These are phyloP conservation scores for Diploptera punctata DNA, from an alignment of 2,888 invertebrate species.

Conservation along the genomic window DNA sequence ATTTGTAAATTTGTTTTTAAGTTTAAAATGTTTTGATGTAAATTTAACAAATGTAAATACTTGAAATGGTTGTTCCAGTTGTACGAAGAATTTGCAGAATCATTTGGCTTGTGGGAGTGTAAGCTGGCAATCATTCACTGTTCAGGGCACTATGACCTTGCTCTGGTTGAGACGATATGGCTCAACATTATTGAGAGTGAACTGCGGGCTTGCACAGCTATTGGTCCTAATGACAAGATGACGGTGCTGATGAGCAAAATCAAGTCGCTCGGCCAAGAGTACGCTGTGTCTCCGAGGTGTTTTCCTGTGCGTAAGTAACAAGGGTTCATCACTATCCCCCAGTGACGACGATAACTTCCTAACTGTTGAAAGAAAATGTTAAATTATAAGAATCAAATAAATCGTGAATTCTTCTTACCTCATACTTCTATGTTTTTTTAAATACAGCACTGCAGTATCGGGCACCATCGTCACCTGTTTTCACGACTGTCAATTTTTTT, in stretches of 20 bases:
- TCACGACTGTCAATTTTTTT: too few species aligned
- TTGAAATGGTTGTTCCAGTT: constrained; percentile 56
- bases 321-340: too few species aligned
- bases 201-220: constrained; percentile 49
- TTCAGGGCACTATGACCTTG: constrained; percentile 89
- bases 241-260: constrained; percentile 78
- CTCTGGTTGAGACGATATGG: constrained; percentile 92
- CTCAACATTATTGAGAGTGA: constrained; percentile 72
- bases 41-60: too few species aligned
- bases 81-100: constrained; percentile 92
- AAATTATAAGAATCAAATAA: too few species aligned
- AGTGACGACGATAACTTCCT: too few species aligned
- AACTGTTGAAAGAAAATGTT: too few species aligned
- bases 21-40: constrained; percentile 35
- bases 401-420: too few species aligned
- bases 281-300: constrained; percentile 82
- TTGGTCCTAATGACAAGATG: constrained; percentile 64
- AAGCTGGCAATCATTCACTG: constrained; percentile 95
- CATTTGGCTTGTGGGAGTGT: constrained; percentile 89
- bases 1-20: too few species aligned
- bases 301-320: constrained; percentile 83
- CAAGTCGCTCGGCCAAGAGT: constrained; percentile 76
- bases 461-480: too few species aligned
- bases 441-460: too few species aligned
- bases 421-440: too few species aligned